A percentile compares a stretch with the other conserved stretches of the same genome.
Conservation (phyloP, 2,797 vertebrate genomes). For the Mus caroli region DNA sequence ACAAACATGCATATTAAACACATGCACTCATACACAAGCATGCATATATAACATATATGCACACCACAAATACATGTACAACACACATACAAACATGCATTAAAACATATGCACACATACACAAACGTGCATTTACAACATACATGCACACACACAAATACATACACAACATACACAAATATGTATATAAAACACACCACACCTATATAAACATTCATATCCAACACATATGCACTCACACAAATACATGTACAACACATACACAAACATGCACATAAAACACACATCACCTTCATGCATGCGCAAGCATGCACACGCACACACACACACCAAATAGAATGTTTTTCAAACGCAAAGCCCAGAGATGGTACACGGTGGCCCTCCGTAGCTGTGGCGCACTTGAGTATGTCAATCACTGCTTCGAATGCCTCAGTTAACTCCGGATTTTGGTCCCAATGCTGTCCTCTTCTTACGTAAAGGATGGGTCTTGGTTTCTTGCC, state of each 20-base stretch:
- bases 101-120: background rate
- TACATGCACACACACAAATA: background rate
- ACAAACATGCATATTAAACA: background rate
- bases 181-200: no score
- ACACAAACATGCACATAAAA: background rate
- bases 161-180: background rate
- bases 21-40: background rate
- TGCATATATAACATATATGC: background rate
- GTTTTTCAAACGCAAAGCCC: slow-evolving; percentile 70
- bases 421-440: background rate
- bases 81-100: background rate
- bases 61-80: background rate
- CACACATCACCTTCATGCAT: no score
- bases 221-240: background rate
- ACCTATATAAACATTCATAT: background rate
- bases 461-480: background rate
- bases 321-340: background rate
- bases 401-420: background rate
- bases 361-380: slow-evolving; percentile 70
- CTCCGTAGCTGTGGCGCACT: background rate
- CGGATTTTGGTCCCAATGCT: background rate
- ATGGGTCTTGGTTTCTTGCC: slow-evolving; percentile 44
- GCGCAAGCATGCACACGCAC: background rate
- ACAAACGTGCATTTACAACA: background rate
- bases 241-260: background rate